Base-by-base conservation (phyloP, 2,113 vertebrate species). In the Otus sunia region DNA sequence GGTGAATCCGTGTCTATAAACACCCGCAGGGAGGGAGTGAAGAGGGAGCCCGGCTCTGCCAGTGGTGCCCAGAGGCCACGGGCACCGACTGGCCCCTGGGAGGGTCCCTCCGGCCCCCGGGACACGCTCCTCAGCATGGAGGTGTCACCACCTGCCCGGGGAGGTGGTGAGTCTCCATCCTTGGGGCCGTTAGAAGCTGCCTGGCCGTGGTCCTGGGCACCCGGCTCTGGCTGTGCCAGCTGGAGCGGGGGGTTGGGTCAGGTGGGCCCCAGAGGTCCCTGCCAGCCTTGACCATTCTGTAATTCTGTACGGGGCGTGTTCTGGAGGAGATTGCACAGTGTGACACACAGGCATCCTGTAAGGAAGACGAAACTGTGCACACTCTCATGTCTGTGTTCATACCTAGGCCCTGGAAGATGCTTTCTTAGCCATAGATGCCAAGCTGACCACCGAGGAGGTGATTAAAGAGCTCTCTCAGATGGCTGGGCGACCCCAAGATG, bases 381-480 rank as follows among this genome's bases (percentile, higher is more conserved):
- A 2, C 47, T 66, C n/a, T 50, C 34, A 22, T 15, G 62, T 9
- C 67, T 96, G 47, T 97, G 67, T 36, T 96, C 82, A 36, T 77
- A 47, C 25, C 6, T 53, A 99, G 99, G 99, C 99, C 53, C 97
- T 99, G 94, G 99, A 99, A 95, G 99, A 99, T 94, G 99, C 99
- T 15, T 99, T 99, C 97, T 97, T 99, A 96, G 99, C 99, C 95
- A 99, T 99, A 17, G 99, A 99, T 92, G 95, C 98, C 96, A 99
- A 98, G 97, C 98, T 99, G 45, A 99, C 99, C 67, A 99, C 98
- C 29, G 99, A 99, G 89, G 99, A 99, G 62, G 99, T 99, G 64
- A 99, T 99, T 78, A 99, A 99, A 94, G 99, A 99, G 94, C 98
- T 99, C 72, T 97, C 99, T 18, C 99, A 99, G 95, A 99, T 99